Conservation (phyloP, 2,113 vertebrate species). For the Catagonus wagneri region DNA sequence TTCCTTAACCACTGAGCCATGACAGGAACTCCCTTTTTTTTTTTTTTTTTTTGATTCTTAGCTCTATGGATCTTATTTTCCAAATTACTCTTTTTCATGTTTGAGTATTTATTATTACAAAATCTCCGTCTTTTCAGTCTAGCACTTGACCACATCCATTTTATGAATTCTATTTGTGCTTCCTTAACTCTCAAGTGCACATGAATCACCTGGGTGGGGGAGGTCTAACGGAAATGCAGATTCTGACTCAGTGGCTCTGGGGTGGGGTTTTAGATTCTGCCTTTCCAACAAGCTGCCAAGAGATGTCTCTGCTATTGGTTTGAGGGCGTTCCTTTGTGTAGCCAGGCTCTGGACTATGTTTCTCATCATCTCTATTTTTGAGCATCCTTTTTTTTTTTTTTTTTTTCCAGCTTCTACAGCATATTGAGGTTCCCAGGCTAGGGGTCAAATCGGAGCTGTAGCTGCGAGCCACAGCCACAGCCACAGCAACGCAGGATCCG, state of each 20-base stretch:
- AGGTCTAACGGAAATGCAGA: background rate
- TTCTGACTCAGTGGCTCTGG: background rate
- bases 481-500: no score
- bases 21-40: no score
- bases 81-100: background rate
- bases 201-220: background rate
- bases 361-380: background rate
- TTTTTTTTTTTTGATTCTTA: conserved; percentile 14
- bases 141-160: background rate
- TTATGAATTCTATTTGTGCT: background rate
- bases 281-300: background rate
- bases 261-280: background rate
- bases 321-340: background rate
- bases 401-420: no score
- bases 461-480: no score
- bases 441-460: no score
- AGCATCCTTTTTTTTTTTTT: no score
- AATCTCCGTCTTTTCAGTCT: background rate
- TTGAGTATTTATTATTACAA: background rate
- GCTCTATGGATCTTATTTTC: background rate
- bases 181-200: background rate
- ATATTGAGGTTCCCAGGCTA: no score
- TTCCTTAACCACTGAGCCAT: no score
- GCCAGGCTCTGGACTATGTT: background rate
- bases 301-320: background rate